These are phyloP conservation scores for Drosophila imparisetae DNA, from an alignment of 2,888 invertebrate species.

Conservation along the genomic window DNA sequence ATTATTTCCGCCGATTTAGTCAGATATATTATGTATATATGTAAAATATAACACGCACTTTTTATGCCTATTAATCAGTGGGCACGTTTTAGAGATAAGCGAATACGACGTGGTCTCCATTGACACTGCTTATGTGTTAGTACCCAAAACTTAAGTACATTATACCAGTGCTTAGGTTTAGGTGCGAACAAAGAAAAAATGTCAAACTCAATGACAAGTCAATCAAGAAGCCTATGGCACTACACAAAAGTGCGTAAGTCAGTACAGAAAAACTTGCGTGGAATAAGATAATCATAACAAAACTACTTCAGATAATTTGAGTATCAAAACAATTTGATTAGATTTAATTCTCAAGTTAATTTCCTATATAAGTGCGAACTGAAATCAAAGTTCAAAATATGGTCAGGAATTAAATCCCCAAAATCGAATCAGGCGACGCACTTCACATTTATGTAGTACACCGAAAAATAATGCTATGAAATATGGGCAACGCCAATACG, in stretches of 20 bases:
- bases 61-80: constrained; percentile 46
- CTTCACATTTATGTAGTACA: background rate
- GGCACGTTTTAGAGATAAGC: constrained; percentile 38
- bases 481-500: background rate
- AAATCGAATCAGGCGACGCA: background rate
- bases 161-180: constrained; percentile 19
- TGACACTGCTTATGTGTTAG: background rate
- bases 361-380: constrained; percentile 37
- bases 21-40: constrained; percentile 13
- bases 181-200: constrained; percentile 16
- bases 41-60: constrained; percentile 54
- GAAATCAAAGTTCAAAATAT: constrained; percentile 29
- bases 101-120: constrained; percentile 1
- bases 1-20: constrained; percentile 63
- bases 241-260: constrained; percentile 30
- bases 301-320: constrained; percentile 19
- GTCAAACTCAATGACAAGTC: constrained; percentile 36
- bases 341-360: constrained; percentile 18
- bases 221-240: constrained; percentile 26
- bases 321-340: constrained; percentile 69
- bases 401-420: background rate
- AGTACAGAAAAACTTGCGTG: constrained; percentile 14
- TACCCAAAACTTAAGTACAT: background rate
- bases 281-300: constrained; percentile 32
- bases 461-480: background rate